Base-by-base conservation (phyloP, 2,888 invertebrate species). In the Aplocera efformata region DNA sequence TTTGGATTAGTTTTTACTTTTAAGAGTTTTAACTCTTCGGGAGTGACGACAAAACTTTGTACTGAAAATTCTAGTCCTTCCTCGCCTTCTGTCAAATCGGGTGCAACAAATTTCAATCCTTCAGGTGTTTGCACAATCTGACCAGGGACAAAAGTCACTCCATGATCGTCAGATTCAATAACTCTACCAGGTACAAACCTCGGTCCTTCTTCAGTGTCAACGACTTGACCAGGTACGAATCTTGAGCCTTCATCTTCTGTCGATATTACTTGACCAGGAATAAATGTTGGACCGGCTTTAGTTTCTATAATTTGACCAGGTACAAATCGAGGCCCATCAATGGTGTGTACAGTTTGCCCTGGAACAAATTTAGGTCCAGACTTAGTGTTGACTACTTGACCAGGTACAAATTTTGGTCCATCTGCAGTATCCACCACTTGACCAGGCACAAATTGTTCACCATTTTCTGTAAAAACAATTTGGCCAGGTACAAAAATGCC, bases 281-380 rank as follows among this genome's bases (percentile, higher is more conserved):
- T 93, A 58, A 94, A 93, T 1, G 93, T 93, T 1, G 94, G 93
- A 0, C 94, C 94, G 20, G 91, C 91, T 67, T 93, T 92, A 1
- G 93, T 93, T 71, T 92, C 91, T 35, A 94, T 92, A 42, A 94
- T 93, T 73, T 94, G 93, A 7, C 94, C 94, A 0, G 94, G 94
- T n/a, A 94, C 93, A 61, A 94, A 94, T 49, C 92, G 90, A 9
- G 92, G 91, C 0, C 94, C 94, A 48, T 93, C 92, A 33, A 90
- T 90, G 0, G 92, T 93, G 43, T 92, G 90, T 48, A 94, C 89
- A 0, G 94, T 93, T 79, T 94, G 94, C 5, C 94, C 94, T 1
- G 94, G 89, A 6, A 89, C 89, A 60, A 92, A 92, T 63, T 92
- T 92, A 0, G 90, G 89, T 5, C 92, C 92, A 29, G 86, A 88